Evolutionary conservation across 2,113 vertebrate species (phyloP), one percentile per base, ranked within the genome.

Genomic region (Labeo rohita): DNA sequence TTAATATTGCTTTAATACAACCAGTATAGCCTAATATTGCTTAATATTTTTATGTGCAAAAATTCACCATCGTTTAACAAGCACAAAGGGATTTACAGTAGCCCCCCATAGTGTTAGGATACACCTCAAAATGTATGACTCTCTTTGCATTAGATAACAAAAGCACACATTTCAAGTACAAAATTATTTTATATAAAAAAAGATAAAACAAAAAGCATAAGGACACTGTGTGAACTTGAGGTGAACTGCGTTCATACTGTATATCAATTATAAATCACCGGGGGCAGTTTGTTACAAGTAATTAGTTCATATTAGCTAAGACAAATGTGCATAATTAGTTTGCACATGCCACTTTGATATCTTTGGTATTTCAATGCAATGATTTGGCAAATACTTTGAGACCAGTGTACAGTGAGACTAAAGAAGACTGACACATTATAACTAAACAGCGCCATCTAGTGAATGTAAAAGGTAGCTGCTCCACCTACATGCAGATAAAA

Each of bases 361-460:
- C 10, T 65, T 28, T 66, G 12, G 34, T 34, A 34, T 7, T 34
- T 66, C 34, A 36, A 68, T 66, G 23, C 11, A 34, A 65, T 28
- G 61, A 63, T 11, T 61, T 61, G 28, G 28, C 12, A 8, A 11
- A 2, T 49, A 23, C 9, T 49, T 74, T n/a, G 21, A 74, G 9
- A 8, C 4, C 23, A 47, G 8, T 74, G 43, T 45, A 21, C 15
- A 54, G 7, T 73, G 10, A 45, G 21, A 49, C 45, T 6, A 1
- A 15, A 72, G 15, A 72, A 75, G 21, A 28, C 18, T 18, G 16
- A 28, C 52, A 3, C 4, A 50, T 36, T 36, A 21, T 28, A 13
- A 45, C 43, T 83, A 11, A 85, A 85, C 63, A 79, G 9, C 63
- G 18, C 73, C 79, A 88, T 36, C 87, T 88, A 56, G 21, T 78